Base-by-base conservation (phyloP, 2,888 invertebrate genomes). In the Leistus spinibarbis region DNA sequence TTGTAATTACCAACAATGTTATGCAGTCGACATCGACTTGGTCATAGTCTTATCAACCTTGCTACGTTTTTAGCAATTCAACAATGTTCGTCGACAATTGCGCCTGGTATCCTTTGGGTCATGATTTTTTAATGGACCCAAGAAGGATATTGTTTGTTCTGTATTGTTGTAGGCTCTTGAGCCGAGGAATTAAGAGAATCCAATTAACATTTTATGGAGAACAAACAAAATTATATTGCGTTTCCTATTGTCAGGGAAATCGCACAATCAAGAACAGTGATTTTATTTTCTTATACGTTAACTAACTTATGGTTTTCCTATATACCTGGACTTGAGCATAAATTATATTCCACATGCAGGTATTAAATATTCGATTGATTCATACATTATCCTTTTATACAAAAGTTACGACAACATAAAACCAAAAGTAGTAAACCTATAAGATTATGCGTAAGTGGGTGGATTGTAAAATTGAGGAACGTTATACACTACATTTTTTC, bases 71-170 rank as follows among this genome's bases (percentile, higher is more conserved):
- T 69, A 69, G 60, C 54, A 66, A 66, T 73, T 73, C 73, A 67
- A 67, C 27, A 27, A 17, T 60, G 60, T 57, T 3, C 54, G 22
- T 16, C 60, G 19, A n/a, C 56, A 2, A 7, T 56, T 13, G 60
- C 22, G 60, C 17, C 60, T 22, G 10, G 17, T 10, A 9, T 64
- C 23, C 24, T 64, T 17, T 9, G 64, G 16, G 19, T 24, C 68
- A 74, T 74, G 67, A 74, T 67, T 74, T 74, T 74, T 74, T 74
- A 74, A 74, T 74, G 16, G 57, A 19, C 67, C 60, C 54, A 54
- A 68, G 74, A 74, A 74, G 68, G 62, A 74, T 71, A 62, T 67
- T 67, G 66, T 74, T 74, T 67, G 63, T 53, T 54, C 57, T 66
- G 22, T 67, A 57, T 22, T 19, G 60, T 60, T 60, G 40, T n/a